Percentiles rank a stretch among this genome's conserved stretches.
These are phyloP conservation scores for Pyrochroa serraticornis DNA, from an alignment of 2,888 invertebrate species.

Conservation along the genomic window DNA sequence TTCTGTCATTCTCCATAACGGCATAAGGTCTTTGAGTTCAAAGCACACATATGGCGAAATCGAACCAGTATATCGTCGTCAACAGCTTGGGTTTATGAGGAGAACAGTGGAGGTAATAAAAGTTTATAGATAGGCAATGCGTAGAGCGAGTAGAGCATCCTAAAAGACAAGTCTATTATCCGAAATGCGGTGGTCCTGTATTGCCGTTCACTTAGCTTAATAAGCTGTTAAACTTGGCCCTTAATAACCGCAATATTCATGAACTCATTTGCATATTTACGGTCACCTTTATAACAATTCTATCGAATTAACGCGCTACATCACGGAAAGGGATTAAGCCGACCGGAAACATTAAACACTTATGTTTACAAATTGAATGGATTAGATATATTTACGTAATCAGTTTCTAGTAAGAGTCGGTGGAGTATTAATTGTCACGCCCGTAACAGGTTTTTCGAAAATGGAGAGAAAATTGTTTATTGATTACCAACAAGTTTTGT, in stretches of 20 bases:
- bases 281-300: slow-evolving; percentile 21
- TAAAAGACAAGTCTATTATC: slow-evolving; percentile 31
- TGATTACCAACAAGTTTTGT: not conserved
- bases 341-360: slow-evolving; percentile 12
- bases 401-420: too few species aligned
- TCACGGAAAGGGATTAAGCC: slow-evolving; percentile 4
- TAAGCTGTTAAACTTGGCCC: slow-evolving; percentile 10
- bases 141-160: slow-evolving; percentile 18
- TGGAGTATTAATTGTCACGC: too few species aligned
- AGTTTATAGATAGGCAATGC: slow-evolving; percentile 31
- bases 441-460: too few species aligned
- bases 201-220: slow-evolving; percentile 5
- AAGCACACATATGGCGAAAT: slow-evolving; percentile 17
- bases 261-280: slow-evolving; percentile 26
- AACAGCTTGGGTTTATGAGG: slow-evolving; percentile 35
- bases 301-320: slow-evolving; percentile 15
- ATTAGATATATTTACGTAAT: not conserved
- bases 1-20: too few species aligned
- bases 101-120: slow-evolving; percentile 30
- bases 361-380: slow-evolving; percentile 18
- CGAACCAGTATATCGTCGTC: slow-evolving; percentile 30
- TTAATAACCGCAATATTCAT: slow-evolving; percentile 9
- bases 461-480: slow-evolving; percentile 2
- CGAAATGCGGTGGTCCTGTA: slow-evolving; percentile 2
- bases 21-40: too few species aligned